phyloP scores from a whole-genome alignment of 2,888 invertebrate species.

The Drosophila conformis region DNA sequence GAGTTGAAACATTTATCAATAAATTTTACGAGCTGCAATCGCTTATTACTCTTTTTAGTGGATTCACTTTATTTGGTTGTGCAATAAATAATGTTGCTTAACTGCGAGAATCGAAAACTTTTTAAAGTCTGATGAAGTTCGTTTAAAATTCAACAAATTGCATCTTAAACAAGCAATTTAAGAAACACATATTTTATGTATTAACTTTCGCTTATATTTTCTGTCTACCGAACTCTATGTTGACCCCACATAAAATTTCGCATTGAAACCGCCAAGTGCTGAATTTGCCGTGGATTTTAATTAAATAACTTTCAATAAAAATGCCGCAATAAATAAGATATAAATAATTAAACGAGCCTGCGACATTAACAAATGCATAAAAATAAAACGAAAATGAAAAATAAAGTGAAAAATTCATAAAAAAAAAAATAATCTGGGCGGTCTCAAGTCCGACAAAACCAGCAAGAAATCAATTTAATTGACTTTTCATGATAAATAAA shows the following conservation, averaged over 20 bases:
- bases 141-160: constrained; percentile 17
- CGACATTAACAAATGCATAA: constrained; percentile 25
- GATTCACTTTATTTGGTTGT: background rate
- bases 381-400: constrained; percentile 23
- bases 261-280: constrained; percentile 17
- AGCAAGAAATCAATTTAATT: constrained; percentile 50
- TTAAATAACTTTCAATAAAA: constrained; percentile 46
- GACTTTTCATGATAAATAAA: constrained; percentile 29
- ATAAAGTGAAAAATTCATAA: background rate
- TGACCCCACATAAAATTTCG: background rate
- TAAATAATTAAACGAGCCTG: constrained; percentile 8
- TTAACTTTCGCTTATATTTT: background rate
- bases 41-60: constrained; percentile 16
- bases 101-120: background rate
- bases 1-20: constrained; percentile 18
- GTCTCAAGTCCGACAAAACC: constrained; percentile 7
- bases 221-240: background rate
- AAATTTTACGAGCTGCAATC: constrained; percentile 33
- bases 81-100: background rate
- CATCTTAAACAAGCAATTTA: constrained; percentile 15
- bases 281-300: constrained; percentile 41
- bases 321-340: constrained; percentile 30
- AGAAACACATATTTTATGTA: background rate
- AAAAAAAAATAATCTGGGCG: background rate
- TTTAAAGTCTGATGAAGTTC: constrained; percentile 13